These are phyloP conservation scores for Siderastrea radians DNA, from an alignment of 92 coral and sea anemone genomes.

Conservation along the genomic window DNA sequence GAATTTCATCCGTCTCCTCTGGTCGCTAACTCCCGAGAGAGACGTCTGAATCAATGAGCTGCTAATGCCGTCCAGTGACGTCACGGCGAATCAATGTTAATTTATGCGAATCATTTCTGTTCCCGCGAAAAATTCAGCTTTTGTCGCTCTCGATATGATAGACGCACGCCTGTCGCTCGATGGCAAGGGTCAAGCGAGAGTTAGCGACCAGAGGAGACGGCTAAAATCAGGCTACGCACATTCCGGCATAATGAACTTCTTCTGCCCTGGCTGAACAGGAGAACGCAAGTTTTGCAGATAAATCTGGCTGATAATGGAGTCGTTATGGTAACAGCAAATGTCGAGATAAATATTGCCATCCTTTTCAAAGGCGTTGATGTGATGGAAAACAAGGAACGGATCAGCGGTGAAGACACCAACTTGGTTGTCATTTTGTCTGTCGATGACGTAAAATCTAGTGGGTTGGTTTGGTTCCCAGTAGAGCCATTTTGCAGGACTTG, in stretches of 20 bases:
- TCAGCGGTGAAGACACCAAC: slow-evolving; percentile 69
- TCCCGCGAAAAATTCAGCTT: no score
- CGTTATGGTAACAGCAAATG: slow-evolving; percentile 74
- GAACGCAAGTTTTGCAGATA: slow-evolving; percentile 60
- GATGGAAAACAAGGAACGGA: slow-evolving; percentile 83
- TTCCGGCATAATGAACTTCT: slow-evolving; percentile 2
- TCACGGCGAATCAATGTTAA: no score
- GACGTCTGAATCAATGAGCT: no score
- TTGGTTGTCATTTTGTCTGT: slow-evolving; percentile 62
- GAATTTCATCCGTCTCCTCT: no score
- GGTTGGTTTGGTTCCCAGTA: slow-evolving; percentile 75
- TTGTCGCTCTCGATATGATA: no score
- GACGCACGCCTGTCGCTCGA: no score
- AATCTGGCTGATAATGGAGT: slow-evolving; percentile 47
- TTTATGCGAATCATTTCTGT: no score
- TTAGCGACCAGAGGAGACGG: no score
- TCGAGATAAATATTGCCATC: slow-evolving; percentile 70
- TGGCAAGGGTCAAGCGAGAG: no score
- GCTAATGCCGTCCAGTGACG: no score
- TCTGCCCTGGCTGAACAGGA: slow-evolving; percentile 1
- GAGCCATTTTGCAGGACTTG: slow-evolving; percentile 55
- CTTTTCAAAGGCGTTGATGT: slow-evolving; percentile 82
- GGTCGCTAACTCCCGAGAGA: no score
- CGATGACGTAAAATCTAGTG: slow-evolving; percentile 73
- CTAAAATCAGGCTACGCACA: no score